These are phyloP conservation scores for Cydia strobilella DNA, from an alignment of 1,140 invertebrate genomes.

Conservation along the genomic window DNA sequence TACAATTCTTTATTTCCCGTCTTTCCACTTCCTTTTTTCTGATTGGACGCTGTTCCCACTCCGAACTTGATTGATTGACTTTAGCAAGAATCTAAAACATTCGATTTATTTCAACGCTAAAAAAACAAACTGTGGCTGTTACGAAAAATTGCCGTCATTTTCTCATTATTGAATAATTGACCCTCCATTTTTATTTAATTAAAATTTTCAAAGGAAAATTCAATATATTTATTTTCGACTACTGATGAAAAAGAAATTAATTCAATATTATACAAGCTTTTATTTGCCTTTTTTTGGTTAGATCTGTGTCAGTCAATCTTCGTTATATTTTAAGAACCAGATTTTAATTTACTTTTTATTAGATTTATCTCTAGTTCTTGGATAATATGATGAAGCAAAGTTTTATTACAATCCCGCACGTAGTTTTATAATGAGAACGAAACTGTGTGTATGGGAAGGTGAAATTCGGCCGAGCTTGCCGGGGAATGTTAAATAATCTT, in stretches of 20 bases:
- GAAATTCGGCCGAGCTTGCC: no score
- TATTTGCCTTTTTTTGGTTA: background rate
- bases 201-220: background rate
- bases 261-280: background rate
- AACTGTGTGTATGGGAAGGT: no score
- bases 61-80: constrained; percentile 19
- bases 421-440: no score
- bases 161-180: constrained; percentile 19
- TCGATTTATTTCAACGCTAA: background rate
- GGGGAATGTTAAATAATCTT: no score
- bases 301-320: background rate
- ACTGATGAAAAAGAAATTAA: background rate
- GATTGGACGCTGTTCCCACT: background rate
- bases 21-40: background rate
- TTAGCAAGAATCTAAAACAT: background rate
- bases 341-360: background rate
- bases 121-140: background rate
- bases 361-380: no score
- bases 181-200: background rate
- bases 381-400: no score
- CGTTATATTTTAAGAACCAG: background rate
- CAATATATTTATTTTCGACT: background rate
- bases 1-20: background rate
- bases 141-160: background rate
- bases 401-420: no score